phyloP scores from a whole-genome alignment of 2,113 vertebrate genomes.

The Empidonax alnorum region DNA sequence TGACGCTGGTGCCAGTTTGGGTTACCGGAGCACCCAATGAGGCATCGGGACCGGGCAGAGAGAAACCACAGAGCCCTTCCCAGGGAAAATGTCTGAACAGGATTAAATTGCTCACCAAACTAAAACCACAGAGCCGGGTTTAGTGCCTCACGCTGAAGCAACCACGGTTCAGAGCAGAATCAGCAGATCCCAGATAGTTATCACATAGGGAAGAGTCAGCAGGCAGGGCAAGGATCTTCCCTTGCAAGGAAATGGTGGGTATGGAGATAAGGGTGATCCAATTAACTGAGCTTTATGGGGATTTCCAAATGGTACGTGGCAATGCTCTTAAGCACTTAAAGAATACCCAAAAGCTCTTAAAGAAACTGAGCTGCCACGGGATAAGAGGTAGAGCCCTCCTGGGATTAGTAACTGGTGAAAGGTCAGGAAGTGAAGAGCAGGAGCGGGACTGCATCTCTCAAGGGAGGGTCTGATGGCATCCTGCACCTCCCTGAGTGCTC shows the following conservation, averaged over 20 bases:
- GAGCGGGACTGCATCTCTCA: neutral
- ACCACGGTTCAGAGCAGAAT: neutral
- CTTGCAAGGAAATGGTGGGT: neutral
- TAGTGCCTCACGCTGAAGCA: neutral
- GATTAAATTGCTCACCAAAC: neutral
- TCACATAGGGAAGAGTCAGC: neutral
- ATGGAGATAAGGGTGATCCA: constrained; percentile 27
- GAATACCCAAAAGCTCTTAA: constrained; percentile 31
- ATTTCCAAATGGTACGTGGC: constrained; percentile 21
- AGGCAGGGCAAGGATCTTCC: neutral
- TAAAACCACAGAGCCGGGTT: neutral
- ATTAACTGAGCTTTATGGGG: constrained; percentile 4
- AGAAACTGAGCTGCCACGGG: neutral
- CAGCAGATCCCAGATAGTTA: neutral
- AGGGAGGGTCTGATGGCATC: neutral
- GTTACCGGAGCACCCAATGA: neutral
- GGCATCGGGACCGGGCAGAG: rapidly evolving
- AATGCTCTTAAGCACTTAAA: constrained; percentile 50
- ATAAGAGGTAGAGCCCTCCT: neutral
- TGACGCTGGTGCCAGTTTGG: neutral
- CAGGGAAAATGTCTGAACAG: neutral
- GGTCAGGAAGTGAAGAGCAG: neutral
- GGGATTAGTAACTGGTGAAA: neutral
- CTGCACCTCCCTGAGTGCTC: neutral
- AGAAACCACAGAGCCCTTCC: neutral